phyloP scores from a whole-genome alignment of 2,113 vertebrate genomes.

The Irena cyanogastra region DNA sequence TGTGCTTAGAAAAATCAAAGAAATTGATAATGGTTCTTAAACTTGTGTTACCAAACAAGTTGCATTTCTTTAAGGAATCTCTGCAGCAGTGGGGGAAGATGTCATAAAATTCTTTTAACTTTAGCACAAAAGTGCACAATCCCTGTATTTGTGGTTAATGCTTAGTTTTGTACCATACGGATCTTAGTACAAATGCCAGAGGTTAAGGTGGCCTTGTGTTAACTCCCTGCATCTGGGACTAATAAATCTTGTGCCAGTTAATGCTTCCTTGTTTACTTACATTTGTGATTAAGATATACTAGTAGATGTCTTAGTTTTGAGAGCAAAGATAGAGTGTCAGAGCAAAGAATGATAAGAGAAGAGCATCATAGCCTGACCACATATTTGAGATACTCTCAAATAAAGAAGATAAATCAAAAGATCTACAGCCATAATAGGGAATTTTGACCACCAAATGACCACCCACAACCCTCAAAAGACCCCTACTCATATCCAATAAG shows the following conservation, averaged over 20 bases:
- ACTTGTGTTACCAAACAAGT: background rate
- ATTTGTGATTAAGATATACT: background rate
- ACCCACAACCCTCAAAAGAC: rapidly evolving
- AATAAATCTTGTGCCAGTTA: background rate
- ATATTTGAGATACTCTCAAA: background rate
- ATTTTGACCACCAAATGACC: background rate
- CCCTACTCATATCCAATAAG: background rate
- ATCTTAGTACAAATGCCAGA: background rate
- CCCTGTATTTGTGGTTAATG: background rate
- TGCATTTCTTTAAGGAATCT: background rate
- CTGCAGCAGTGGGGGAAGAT: background rate
- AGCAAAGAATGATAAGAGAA: background rate
- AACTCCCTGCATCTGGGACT: background rate
- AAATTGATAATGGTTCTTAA: background rate
- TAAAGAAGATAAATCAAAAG: background rate
- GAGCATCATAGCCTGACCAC: background rate
- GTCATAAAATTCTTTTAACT: background rate
- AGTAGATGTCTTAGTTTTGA: background rate
- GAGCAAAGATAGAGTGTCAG: background rate
- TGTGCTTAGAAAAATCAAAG: background rate
- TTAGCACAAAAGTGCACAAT: background rate
- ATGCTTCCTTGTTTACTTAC: background rate
- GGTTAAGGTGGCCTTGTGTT: background rate
- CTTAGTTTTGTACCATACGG: background rate
- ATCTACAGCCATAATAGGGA: background rate